Evolutionary conservation across 2,113 vertebrate genomes (phyloP).

Genomic region (Rhinopithecus roxellana): DNA sequence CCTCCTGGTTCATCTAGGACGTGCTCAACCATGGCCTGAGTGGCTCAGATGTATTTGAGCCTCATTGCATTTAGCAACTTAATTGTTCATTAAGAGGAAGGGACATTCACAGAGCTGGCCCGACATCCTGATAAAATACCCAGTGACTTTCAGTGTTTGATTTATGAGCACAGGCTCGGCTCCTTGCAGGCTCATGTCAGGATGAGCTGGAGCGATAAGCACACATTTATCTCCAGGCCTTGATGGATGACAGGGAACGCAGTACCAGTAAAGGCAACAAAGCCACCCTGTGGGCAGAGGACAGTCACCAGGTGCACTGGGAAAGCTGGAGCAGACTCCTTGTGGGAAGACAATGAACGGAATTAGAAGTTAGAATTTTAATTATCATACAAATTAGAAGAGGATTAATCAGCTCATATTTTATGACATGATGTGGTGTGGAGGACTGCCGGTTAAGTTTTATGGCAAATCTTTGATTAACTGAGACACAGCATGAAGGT

Average conservation of each 20-base stretch:
- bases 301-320: constrained; percentile 74
- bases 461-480: constrained; percentile 85
- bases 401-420: constrained; percentile 87
- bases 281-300: constrained; percentile 76
- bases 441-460: constrained; percentile 73
- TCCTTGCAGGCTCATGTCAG: constrained; percentile 64
- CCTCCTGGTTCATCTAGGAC: neutral
- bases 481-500: constrained; percentile 80
- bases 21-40: neutral
- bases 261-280: constrained; percentile 75
- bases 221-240: constrained; percentile 76
- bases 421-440: constrained; percentile 79
- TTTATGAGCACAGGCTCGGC: constrained; percentile 74
- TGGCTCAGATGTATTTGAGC: neutral
- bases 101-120: constrained; percentile 35
- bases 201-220: constrained; percentile 69
- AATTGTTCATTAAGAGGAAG: constrained; percentile 76
- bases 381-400: constrained; percentile 89
- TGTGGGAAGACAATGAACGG: constrained; percentile 84
- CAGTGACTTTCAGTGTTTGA: constrained; percentile 76
- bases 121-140: constrained; percentile 70
- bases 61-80: constrained; percentile 57
- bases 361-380: constrained; percentile 88
- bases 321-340: constrained; percentile 84
- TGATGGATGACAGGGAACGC: constrained; percentile 72